A percentile compares a stretch with the other conserved stretches of the same genome.
Evolutionary conservation across 2,113 vertebrate species (phyloP).

Genomic region (Andinoacara biseriatus): DNA sequence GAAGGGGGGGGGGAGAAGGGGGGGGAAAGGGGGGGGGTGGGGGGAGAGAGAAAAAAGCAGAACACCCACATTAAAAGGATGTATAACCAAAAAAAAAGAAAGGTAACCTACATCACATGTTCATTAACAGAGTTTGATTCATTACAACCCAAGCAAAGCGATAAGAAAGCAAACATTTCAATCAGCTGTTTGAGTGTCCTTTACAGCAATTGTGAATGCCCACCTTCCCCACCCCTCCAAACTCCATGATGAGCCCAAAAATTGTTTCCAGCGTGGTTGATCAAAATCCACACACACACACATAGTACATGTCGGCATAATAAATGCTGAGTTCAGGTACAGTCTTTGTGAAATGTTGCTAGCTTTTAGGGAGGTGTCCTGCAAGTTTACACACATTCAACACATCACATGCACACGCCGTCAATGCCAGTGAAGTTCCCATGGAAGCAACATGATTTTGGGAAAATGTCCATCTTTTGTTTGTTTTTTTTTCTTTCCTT

Average conservation of each 20-base stretch:
- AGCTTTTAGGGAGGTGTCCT: constrained; percentile 37
- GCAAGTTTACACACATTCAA: constrained; percentile 54
- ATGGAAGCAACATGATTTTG: constrained; percentile 71
- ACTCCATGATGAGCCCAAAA: constrained; percentile 40
- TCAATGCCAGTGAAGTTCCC: constrained; percentile 58
- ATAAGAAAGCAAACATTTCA: constrained; percentile 61
- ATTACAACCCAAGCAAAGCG: constrained; percentile 64
- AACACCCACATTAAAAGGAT: too few species aligned
- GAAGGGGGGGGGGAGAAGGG: too few species aligned
- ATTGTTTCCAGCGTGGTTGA: constrained; percentile 26
- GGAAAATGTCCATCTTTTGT: constrained; percentile 52
- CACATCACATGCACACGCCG: constrained; percentile 72
- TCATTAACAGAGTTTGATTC: constrained; percentile 53
- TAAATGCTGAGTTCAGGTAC: constrained; percentile 33
- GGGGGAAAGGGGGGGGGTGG: constrained; percentile 12
- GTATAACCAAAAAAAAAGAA: constrained; percentile 9
- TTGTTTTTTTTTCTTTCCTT: background rate
- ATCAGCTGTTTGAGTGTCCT: constrained; percentile 37
- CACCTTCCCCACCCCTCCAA: background rate
- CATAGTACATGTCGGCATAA: constrained; percentile 19
- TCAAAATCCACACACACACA: constrained; percentile 16
- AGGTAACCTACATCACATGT: constrained; percentile 49
- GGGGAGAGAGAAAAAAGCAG: constrained; percentile 15
- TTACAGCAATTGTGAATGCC: constrained; percentile 43
- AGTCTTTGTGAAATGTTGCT: constrained; percentile 56